These are phyloP conservation scores for Chrysolina oricalcia DNA, from an alignment of 2,888 invertebrate species.

Conservation along the genomic window DNA sequence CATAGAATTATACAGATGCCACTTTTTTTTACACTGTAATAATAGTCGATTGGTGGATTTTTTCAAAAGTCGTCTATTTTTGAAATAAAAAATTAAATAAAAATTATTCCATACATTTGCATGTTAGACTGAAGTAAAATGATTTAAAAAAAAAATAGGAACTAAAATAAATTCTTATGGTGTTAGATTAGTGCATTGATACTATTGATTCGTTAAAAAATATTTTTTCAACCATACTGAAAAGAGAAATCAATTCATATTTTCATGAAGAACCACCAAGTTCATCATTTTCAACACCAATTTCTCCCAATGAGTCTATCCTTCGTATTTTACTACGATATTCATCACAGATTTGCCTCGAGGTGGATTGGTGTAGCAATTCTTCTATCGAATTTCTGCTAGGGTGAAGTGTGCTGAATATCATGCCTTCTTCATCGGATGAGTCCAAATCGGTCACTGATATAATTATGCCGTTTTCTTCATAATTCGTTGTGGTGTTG, in stretches of 20 bases:
- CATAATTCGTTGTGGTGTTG: neutral
- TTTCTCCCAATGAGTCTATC: constrained; percentile 8
- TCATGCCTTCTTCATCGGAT: neutral
- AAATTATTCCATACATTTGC: too few species aligned
- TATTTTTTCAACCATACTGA: neutral
- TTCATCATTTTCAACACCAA: too few species aligned
- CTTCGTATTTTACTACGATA: constrained; percentile 28
- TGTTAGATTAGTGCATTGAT: too few species aligned
- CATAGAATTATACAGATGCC: too few species aligned
- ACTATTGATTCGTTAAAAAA: neutral
- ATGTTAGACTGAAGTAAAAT: neutral
- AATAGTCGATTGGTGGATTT: too few species aligned
- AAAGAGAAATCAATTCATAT: too few species aligned
- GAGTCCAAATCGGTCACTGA: neutral
- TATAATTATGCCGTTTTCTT: constrained; percentile 11
- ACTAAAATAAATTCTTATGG: neutral
- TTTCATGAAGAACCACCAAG: too few species aligned
- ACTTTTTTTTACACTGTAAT: too few species aligned
- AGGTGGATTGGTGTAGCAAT: constrained; percentile 18
- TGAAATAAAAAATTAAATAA: too few species aligned
- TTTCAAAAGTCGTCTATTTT: too few species aligned
- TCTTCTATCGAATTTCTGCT: neutral
- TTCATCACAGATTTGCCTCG: constrained; percentile 33
- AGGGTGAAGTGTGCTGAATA: neutral
- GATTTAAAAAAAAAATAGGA: neutral